Percentiles rank a stretch among this genome's conserved stretches.
These are phyloP conservation scores for Andrena fulva DNA, from an alignment of 2,888 invertebrate species.

Conservation along the genomic window DNA sequence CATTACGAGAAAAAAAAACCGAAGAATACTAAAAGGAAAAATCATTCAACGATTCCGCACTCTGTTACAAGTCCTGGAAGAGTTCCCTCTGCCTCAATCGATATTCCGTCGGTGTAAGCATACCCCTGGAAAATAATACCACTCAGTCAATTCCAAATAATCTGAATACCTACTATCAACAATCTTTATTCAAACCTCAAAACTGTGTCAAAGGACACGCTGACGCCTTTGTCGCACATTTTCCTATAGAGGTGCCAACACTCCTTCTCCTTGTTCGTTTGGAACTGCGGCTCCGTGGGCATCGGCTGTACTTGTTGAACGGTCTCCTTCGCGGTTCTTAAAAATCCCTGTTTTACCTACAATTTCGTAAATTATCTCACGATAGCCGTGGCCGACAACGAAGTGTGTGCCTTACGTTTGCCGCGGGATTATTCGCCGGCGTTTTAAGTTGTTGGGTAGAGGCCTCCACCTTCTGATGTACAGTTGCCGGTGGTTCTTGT, in stretches of 20 bases:
- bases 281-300: constrained; percentile 85
- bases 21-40: background rate
- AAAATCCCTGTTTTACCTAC: constrained; percentile 47
- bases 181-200: constrained; percentile 83
- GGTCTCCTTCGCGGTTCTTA: constrained; percentile 37
- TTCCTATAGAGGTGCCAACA: constrained; percentile 90
- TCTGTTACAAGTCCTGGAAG: constrained; percentile 48
- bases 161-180: no score
- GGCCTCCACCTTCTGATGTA: constrained; percentile 25
- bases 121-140: constrained; percentile 85
- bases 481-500: constrained; percentile 24
- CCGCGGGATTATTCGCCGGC: background rate
- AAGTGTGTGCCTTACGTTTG: constrained; percentile 37
- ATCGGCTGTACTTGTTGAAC: constrained; percentile 21
- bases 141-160: background rate
- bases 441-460: constrained; percentile 26
- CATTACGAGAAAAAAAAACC: constrained; percentile 15
- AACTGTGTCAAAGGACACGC: constrained; percentile 89
- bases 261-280: constrained; percentile 87
- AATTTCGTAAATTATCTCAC: constrained; percentile 6
- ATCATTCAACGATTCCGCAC: background rate
- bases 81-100: constrained; percentile 86
- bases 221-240: constrained; percentile 89
- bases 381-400: background rate
- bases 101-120: constrained; percentile 91